Evolutionary conservation across 1,140 invertebrate species (phyloP).

Genomic region (Drosophila bipectinata): DNA sequence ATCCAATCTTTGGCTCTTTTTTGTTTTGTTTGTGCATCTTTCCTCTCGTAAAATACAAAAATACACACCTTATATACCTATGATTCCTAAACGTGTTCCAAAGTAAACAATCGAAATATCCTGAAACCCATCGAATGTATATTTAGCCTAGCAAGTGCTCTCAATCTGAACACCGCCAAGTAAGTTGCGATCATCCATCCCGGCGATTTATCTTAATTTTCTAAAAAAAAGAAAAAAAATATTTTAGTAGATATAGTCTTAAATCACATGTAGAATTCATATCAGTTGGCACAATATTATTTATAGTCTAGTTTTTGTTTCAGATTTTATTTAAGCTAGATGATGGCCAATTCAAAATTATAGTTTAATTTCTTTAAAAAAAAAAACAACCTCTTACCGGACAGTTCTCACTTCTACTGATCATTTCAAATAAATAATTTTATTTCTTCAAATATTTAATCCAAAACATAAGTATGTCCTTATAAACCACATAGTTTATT

Average conservation of each 20-base stretch:
- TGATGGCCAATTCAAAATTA: neutral
- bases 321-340: neutral
- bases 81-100: slow-evolving; percentile 11
- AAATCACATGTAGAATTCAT: slow-evolving; percentile 8
- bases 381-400: too few species aligned
- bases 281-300: neutral
- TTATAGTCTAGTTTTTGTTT: neutral
- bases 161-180: slow-evolving; percentile 67
- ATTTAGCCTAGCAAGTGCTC: slow-evolving; percentile 79
- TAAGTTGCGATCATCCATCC: slow-evolving; percentile 60
- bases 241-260: slow-evolving; percentile 19
- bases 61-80: neutral
- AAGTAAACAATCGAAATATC: slow-evolving; percentile 25
- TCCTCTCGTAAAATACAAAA: slow-evolving; percentile 2
- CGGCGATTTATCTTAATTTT: slow-evolving; percentile 24
- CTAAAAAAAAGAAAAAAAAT: too few species aligned
- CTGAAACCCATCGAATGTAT: slow-evolving; percentile 45
- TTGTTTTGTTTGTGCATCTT: slow-evolving; percentile 49
- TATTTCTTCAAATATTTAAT: too few species aligned
- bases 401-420: too few species aligned
- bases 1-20: slow-evolving; percentile 53
- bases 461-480: too few species aligned
- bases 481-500: too few species aligned
- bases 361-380: too few species aligned
- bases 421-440: too few species aligned